These are phyloP conservation scores for Eira barbara DNA, from an alignment of 2,113 vertebrate species.

Conservation along the genomic window DNA sequence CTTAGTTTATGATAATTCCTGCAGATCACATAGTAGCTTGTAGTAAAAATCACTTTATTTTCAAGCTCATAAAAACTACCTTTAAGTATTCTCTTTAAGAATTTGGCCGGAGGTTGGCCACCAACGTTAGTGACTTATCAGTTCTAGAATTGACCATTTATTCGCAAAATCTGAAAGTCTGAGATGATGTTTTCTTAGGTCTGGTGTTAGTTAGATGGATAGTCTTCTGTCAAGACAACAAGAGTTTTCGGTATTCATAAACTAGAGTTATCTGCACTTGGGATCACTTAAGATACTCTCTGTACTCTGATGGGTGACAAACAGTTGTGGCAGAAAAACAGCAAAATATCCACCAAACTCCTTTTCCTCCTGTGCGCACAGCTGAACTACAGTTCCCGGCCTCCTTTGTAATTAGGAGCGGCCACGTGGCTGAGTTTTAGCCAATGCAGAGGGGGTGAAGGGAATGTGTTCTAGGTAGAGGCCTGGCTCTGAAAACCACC, in stretches of 20 bases:
- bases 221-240: background rate
- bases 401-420: background rate
- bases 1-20: background rate
- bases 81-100: background rate
- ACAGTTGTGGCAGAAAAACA: background rate
- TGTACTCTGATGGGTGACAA: background rate
- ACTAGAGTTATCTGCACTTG: background rate
- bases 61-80: background rate
- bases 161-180: conserved; percentile 4
- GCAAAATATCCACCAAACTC: background rate
- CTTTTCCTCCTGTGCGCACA: background rate
- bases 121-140: background rate
- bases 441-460: background rate
- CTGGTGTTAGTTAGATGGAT: background rate
- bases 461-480: background rate
- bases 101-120: background rate
- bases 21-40: background rate
- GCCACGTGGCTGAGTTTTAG: background rate
- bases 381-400: background rate
- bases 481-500: background rate
- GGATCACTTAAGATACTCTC: background rate
- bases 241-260: background rate
- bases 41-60: background rate
- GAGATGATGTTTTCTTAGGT: background rate
- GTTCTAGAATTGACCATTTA: background rate